A percentile compares a stretch with the other conserved stretches of the same genome.
Evolutionary conservation across 2,888 invertebrate genomes (phyloP).

Genomic region (Cosmia trapezina): DNA sequence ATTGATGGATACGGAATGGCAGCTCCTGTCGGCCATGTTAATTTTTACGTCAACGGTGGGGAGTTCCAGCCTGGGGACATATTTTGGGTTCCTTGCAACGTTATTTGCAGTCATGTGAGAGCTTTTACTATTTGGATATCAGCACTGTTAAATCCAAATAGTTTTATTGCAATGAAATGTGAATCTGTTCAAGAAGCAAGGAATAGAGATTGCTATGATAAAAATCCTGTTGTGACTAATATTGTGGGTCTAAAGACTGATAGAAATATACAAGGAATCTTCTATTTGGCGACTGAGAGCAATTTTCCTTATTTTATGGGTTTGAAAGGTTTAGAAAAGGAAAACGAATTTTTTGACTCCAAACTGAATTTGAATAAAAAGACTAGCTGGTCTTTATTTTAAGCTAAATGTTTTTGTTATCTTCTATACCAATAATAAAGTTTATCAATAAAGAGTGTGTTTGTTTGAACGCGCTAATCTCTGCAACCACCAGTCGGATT

Average conservation of each 20-base stretch:
- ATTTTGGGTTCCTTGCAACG: conserved; percentile 70
- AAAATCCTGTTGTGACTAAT: conserved; percentile 71
- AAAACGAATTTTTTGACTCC: conserved; percentile 71
- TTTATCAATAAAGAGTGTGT: too few species aligned
- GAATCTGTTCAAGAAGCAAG: conserved; percentile 76
- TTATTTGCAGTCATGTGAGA: conserved; percentile 74
- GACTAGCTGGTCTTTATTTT: conserved; percentile 26
- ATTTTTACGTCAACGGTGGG: conserved; percentile 84
- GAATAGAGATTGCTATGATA: conserved; percentile 71
- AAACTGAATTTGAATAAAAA: conserved; percentile 58
- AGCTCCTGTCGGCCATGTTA: conserved; percentile 80
- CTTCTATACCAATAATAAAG: too few species aligned
- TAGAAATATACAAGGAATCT: conserved; percentile 71
- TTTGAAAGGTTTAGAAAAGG: conserved; percentile 75
- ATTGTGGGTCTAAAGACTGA: conserved; percentile 71
- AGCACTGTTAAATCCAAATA: conserved; percentile 70
- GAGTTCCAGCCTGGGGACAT: conserved; percentile 77
- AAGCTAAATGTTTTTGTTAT: background rate
- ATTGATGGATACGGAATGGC: conserved; percentile 83
- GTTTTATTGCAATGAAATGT: conserved; percentile 76
- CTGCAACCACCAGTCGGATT: too few species aligned
- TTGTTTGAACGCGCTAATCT: too few species aligned
- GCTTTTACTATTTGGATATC: conserved; percentile 73
- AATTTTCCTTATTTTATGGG: conserved; percentile 79
- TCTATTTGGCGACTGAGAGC: conserved; percentile 72